Evolutionary conservation across 2,888 invertebrate genomes (phyloP).

Genomic region (Sesia apiformis): DNA sequence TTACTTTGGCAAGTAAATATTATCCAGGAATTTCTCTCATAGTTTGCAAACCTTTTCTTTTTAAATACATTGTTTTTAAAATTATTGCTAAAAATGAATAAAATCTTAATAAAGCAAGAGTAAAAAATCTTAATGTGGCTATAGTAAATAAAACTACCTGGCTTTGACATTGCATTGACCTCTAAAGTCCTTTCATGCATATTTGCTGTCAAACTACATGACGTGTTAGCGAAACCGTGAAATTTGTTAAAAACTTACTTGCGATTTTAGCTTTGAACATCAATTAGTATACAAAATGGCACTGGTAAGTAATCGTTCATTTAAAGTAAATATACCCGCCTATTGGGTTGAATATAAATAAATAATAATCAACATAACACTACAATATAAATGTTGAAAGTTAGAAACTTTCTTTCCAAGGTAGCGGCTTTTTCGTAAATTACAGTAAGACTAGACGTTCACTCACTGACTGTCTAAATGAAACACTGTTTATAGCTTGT

Average conservation of each 20-base stretch:
- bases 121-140: slow-evolving; percentile 14
- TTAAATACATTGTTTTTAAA: background rate
- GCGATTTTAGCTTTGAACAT: too few species aligned
- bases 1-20: background rate
- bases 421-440: background rate
- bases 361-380: too few species aligned
- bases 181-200: slow-evolving; percentile 33
- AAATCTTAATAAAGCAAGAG: background rate
- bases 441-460: background rate
- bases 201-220: too few species aligned
- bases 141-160: slow-evolving; percentile 30
- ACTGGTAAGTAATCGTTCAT: too few species aligned
- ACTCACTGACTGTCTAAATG: background rate
- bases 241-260: too few species aligned
- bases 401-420: too few species aligned
- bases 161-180: slow-evolving; percentile 57
- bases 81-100: background rate
- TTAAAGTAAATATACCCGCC: too few species aligned
- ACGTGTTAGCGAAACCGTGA: too few species aligned
- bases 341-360: too few species aligned
- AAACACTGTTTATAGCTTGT: background rate
- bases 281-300: too few species aligned
- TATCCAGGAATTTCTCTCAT: background rate
- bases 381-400: too few species aligned
- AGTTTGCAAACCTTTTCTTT: background rate